A percentile compares a stretch with the other conserved stretches of the same genome.
Conservation (phyloP, 30 jellyfish, hydroid and myxozoan genomes). For the Aurelia sp. region DNA sequence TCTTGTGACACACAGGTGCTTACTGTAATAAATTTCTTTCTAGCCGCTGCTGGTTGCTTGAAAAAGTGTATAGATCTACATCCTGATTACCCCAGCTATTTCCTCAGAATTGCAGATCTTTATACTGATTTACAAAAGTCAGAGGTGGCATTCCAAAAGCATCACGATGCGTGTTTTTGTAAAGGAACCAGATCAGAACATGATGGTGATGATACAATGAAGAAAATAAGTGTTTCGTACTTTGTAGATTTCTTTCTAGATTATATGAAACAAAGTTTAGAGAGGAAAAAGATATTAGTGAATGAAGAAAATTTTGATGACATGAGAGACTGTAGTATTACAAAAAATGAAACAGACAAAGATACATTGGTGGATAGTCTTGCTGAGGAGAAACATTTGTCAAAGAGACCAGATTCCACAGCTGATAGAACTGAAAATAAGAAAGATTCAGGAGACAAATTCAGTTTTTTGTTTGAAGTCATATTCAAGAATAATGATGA, state of each 20-base stretch:
- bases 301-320: neutral
- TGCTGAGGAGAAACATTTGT: too few relatives aligned
- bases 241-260: constrained; percentile 1
- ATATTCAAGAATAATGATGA: too few relatives aligned
- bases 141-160: neutral
- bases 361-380: too few relatives aligned
- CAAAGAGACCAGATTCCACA: too few relatives aligned
- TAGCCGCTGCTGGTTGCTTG: constrained; percentile 36
- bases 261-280: neutral
- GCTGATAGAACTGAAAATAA: too few relatives aligned
- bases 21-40: neutral
- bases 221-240: neutral
- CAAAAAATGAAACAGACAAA: too few relatives aligned
- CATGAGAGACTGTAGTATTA: neutral
- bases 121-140: constrained; percentile 2
- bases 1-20: too few relatives aligned
- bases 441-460: too few relatives aligned
- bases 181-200: neutral
- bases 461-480: too few relatives aligned
- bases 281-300: neutral
- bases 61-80: constrained; percentile 28
- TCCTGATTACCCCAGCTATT: constrained; percentile 45
- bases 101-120: constrained; percentile 13
- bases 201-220: neutral
- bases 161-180: neutral